Evolutionary conservation across 2,797 vertebrate genomes (phyloP).

Genomic region (Paguma larvata): DNA sequence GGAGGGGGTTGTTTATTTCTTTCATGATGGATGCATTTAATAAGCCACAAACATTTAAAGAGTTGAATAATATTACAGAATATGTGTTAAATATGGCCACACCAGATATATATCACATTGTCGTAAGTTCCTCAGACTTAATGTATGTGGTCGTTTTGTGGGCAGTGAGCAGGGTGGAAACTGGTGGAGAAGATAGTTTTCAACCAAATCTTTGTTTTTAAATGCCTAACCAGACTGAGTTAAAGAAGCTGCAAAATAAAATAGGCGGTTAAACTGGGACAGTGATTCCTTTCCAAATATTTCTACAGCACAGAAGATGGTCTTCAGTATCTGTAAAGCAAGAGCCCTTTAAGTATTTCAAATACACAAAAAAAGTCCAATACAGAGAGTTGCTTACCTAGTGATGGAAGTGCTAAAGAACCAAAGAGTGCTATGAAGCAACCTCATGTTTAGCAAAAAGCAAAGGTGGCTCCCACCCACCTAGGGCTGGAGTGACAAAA

Average conservation of each 20-base stretch:
- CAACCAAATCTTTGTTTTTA: neutral
- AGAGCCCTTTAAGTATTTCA: neutral
- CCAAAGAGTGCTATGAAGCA: neutral
- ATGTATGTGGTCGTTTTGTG: neutral
- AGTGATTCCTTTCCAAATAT: neutral
- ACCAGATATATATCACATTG: neutral
- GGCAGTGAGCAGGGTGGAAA: neutral
- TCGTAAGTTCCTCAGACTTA: neutral
- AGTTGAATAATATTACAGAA: neutral
- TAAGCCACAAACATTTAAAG: constrained; percentile 25
- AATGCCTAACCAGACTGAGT: neutral
- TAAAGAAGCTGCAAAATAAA: neutral
- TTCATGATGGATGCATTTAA: neutral
- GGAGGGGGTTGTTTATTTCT: neutral
- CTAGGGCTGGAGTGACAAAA: neutral
- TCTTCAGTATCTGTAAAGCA: neutral
- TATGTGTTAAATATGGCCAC: neutral
- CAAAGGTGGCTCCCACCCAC: neutral
- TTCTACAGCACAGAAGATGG: neutral
- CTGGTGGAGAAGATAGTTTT: neutral
- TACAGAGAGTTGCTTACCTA: neutral
- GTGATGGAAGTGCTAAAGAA: neutral
- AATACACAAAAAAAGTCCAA: neutral
- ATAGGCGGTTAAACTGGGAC: neutral
- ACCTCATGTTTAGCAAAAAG: neutral